Conservation (phyloP, 2,113 vertebrate species). For the Tupaia chinensis region DNA sequence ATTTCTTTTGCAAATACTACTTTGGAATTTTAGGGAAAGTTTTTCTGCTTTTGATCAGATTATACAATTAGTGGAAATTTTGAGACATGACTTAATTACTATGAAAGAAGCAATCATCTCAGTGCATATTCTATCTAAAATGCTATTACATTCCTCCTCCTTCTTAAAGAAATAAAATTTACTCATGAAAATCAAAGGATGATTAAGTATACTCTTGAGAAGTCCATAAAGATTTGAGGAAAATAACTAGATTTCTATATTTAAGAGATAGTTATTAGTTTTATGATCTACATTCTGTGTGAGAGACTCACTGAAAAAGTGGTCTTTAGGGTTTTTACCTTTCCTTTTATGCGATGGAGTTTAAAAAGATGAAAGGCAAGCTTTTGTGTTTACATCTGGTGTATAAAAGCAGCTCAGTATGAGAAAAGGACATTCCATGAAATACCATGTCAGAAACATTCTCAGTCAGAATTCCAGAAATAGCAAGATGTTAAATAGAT, state of each 20-base stretch:
- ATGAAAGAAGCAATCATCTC: not conserved
- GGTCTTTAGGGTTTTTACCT: slow-evolving; percentile 76
- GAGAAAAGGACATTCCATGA: slow-evolving; percentile 86
- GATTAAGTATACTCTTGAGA: slow-evolving; percentile 20
- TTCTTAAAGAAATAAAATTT: slow-evolving; percentile 31
- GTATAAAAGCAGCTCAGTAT: slow-evolving; percentile 83
- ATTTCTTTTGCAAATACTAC: slow-evolving; percentile 26
- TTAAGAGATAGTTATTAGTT: slow-evolving; percentile 62
- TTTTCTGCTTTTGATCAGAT: not conserved
- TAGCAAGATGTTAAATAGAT: slow-evolving; percentile 88
- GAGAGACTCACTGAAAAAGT: slow-evolving; percentile 73
- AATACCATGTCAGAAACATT: slow-evolving; percentile 87
- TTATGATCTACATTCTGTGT: slow-evolving; percentile 65
- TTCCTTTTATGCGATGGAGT: slow-evolving; percentile 84
- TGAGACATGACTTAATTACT: not conserved
- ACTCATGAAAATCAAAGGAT: not conserved
- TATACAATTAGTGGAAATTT: not conserved
- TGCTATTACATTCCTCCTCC: not conserved
- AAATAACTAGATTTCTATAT: not conserved
- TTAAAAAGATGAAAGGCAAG: slow-evolving; percentile 85
- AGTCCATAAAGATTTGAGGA: not conserved
- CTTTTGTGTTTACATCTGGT: slow-evolving; percentile 89
- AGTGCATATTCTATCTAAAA: not conserved
- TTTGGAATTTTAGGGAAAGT: not conserved
- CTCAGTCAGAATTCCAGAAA: slow-evolving; percentile 87